phyloP scores from a whole-genome alignment of 2,888 invertebrate species.

The Leptinotarsa juncta region DNA sequence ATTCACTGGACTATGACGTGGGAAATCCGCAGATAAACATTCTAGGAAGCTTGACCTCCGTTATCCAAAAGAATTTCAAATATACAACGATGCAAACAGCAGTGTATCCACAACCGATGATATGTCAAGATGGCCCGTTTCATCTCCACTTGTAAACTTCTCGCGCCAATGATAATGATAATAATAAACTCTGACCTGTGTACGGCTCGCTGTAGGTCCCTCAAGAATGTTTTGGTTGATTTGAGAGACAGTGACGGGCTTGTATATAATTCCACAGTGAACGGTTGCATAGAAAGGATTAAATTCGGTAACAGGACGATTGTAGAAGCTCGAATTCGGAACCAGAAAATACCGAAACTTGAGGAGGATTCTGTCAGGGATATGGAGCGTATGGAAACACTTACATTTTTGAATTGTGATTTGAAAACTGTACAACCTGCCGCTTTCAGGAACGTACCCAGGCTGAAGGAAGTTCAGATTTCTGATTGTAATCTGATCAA shows the following conservation, averaged over 20 bases:
- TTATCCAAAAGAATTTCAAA: not conserved
- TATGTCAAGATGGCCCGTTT: not conserved
- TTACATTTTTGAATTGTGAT: constrained; percentile 40
- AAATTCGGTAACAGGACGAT: constrained; percentile 38
- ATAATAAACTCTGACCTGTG: not conserved
- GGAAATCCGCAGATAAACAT: not conserved
- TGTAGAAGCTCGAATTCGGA: constrained; percentile 34
- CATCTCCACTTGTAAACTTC: not conserved
- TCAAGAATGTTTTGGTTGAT: constrained; percentile 24
- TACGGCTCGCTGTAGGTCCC: constrained; percentile 2
- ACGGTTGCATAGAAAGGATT: constrained; percentile 41
- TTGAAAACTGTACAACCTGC: constrained; percentile 34
- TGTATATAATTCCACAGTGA: constrained; percentile 26
- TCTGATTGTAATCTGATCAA: constrained; percentile 36
- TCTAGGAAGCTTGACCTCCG: not conserved
- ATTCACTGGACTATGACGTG: not conserved
- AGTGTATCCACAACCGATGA: not conserved
- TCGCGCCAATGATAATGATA: not conserved
- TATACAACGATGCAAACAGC: not conserved
- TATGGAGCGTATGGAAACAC: constrained; percentile 43
- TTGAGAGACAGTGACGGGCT: constrained; percentile 4
- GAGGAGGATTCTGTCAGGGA: constrained; percentile 43
- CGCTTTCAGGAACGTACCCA: constrained; percentile 40
- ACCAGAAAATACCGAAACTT: constrained; percentile 44
- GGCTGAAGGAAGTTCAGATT: constrained; percentile 35